A percentile compares a stretch with the other conserved stretches of the same genome.
Conservation (phyloP, 2,113 vertebrate genomes). For the Oxyruncus cristatus region DNA sequence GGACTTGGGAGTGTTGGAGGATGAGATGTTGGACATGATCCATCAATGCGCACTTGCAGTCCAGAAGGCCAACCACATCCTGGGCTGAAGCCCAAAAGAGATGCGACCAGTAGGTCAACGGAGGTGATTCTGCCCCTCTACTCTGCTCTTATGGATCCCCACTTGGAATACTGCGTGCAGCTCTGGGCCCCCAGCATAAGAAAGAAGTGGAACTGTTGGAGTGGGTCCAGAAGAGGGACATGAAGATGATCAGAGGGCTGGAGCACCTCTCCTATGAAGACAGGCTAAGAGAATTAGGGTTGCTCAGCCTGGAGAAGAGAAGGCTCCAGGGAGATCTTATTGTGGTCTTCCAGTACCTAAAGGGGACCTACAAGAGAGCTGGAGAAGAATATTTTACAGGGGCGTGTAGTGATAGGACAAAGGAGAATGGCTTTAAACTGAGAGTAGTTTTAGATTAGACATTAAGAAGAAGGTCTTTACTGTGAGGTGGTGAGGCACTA, state of each 20-base stretch:
- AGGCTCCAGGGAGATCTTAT: not conserved
- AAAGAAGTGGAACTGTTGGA: not conserved
- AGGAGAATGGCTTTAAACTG: not conserved
- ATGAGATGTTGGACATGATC: not conserved
- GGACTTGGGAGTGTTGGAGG: not conserved
- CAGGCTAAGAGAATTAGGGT: not conserved
- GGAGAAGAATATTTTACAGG: not conserved
- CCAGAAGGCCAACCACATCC: not conserved
- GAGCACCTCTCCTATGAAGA: not conserved
- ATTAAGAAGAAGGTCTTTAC: not conserved
- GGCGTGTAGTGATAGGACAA: not conserved
- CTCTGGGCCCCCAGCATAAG: not conserved
- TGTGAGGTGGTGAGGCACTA: not conserved
- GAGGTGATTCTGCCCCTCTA: not conserved
- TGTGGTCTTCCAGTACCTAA: not conserved
- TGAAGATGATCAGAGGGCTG: not conserved
- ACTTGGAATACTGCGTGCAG: not conserved
- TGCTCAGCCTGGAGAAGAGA: not conserved
- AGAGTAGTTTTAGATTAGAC: not conserved
- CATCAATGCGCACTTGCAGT: too few species aligned
- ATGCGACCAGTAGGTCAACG: not conserved
- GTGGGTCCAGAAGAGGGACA: not conserved
- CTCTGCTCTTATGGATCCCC: not conserved
- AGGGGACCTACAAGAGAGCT: not conserved
- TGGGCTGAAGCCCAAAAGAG: not conserved